Conservation (phyloP, 2,113 vertebrate genomes). For the Urocitellus parryii region DNA sequence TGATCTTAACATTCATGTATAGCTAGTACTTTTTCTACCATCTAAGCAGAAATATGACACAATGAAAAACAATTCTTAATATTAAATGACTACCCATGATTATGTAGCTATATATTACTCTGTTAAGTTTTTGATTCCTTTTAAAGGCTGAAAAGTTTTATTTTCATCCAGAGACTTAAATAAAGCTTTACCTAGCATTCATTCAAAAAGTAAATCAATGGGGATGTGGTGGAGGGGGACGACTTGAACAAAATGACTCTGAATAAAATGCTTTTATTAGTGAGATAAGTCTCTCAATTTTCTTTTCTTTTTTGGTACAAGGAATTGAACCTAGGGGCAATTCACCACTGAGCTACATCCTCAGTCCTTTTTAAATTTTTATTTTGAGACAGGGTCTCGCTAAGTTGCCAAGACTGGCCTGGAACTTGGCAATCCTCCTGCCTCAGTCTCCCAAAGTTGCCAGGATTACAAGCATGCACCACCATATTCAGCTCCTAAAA, state of each 20-base stretch:
- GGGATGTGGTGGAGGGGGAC: neutral
- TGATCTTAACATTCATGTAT: neutral
- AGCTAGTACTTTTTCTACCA: neutral
- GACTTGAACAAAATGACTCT: neutral
- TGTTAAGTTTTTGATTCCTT: neutral
- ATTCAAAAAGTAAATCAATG: neutral
- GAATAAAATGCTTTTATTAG: neutral
- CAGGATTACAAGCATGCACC: too few species aligned
- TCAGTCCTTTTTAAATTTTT: too few species aligned
- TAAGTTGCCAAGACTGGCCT: too few species aligned
- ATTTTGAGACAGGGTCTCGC: too few species aligned
- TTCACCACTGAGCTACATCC: too few species aligned
- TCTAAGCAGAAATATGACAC: neutral
- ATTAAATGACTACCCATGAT: neutral
- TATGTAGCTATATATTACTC: neutral
- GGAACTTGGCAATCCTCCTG: too few species aligned
- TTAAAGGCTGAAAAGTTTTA: constrained; percentile 20
- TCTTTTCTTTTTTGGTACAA: too few species aligned
- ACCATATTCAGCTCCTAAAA: neutral
- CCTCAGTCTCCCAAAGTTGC: too few species aligned
- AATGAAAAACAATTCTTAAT: neutral
- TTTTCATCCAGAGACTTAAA: neutral
- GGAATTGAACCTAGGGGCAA: neutral
- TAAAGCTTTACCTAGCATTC: neutral
- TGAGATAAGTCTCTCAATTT: too few species aligned